Percentiles rank a stretch among this genome's conserved stretches.
Conservation (phyloP, 2,113 vertebrate genomes). For the Hippocampus guttulatus region DNA sequence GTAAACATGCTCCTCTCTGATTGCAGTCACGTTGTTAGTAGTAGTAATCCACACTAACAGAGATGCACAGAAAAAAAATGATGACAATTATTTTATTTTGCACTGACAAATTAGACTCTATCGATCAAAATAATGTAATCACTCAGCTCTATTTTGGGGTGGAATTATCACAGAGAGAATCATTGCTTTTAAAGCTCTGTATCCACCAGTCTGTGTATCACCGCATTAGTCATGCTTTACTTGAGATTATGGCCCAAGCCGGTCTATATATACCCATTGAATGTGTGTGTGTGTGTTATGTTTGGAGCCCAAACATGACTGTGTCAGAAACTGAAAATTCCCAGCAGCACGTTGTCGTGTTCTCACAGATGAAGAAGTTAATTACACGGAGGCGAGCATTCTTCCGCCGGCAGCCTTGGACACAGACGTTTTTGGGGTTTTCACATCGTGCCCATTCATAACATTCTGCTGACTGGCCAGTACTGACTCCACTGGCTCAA, state of each 20-base stretch:
- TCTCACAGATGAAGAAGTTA: constrained; percentile 61
- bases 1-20: too few species aligned
- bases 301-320: constrained; percentile 47
- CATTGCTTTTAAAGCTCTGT: background rate
- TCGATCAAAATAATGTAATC: background rate
- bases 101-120: too few species aligned
- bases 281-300: constrained; percentile 41
- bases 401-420: constrained; percentile 58
- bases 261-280: constrained; percentile 44
- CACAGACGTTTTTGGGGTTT: constrained; percentile 53
- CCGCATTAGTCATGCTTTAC: constrained; percentile 60
- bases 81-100: too few species aligned
- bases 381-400: constrained; percentile 73
- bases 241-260: constrained; percentile 52
- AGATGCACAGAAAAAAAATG: too few species aligned
- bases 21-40: too few species aligned
- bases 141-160: background rate
- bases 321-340: constrained; percentile 67
- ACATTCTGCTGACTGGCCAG: constrained; percentile 72
- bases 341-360: constrained; percentile 57
- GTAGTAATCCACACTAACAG: too few species aligned
- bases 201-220: constrained; percentile 35
- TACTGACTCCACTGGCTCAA: constrained; percentile 57
- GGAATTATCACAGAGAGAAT: background rate
- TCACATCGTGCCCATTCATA: constrained; percentile 71